Evolutionary conservation across 2,888 invertebrate genomes (phyloP).

Genomic region (Timema podura): DNA sequence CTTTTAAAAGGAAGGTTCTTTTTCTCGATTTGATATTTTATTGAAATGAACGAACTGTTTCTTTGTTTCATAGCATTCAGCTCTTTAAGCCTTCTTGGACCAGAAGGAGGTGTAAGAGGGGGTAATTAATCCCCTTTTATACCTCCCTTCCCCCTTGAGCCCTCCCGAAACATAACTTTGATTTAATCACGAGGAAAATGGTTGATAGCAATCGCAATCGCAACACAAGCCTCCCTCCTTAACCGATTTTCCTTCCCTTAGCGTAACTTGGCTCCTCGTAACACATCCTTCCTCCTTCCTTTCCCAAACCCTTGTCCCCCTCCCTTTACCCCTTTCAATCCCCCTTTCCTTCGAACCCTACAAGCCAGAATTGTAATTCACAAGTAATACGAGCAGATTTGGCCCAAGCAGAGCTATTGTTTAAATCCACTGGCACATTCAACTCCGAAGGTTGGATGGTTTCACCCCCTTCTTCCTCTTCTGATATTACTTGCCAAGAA

Average conservation of each 20-base stretch:
- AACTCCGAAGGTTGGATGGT: too few relatives aligned
- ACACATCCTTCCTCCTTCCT: neutral
- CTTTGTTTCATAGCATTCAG: too few relatives aligned
- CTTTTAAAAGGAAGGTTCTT: too few relatives aligned
- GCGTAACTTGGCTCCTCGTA: neutral
- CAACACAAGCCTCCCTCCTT: neutral
- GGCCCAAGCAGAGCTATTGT: constrained; percentile 5
- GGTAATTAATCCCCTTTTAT: too few relatives aligned
- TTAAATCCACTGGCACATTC: constrained; percentile 2
- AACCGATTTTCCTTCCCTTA: neutral
- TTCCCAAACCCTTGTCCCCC: neutral
- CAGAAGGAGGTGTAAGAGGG: too few relatives aligned
- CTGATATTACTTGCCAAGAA: too few relatives aligned
- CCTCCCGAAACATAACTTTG: neutral
- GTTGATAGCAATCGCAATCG: neutral
- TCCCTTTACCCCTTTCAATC: too few relatives aligned
- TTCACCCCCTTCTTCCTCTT: too few relatives aligned
- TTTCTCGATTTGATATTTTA: too few relatives aligned
- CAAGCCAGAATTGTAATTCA: constrained; percentile 11
- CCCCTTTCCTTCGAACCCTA: neutral
- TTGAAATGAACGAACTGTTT: too few relatives aligned
- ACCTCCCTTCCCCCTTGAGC: too few relatives aligned
- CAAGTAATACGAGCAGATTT: constrained; percentile 14
- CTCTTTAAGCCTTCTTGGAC: too few relatives aligned
- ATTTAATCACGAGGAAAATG: constrained; percentile 1